Evolutionary conservation across 2,797 vertebrate genomes (phyloP).

Genomic region (Heterohyrax brucei): DNA sequence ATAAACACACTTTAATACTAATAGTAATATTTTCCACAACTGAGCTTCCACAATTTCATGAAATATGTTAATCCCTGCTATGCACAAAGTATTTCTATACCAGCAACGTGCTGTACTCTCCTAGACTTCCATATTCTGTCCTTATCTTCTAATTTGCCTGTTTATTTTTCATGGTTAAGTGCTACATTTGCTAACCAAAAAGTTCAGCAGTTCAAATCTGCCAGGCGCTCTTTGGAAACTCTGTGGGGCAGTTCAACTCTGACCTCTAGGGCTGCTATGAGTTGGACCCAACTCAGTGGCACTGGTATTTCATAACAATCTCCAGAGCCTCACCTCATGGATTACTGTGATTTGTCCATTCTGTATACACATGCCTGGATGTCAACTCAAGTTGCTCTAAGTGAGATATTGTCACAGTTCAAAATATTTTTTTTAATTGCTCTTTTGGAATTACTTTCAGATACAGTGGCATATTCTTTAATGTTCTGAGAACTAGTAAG

Average conservation of each 20-base stretch:
- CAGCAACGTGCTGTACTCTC: not conserved
- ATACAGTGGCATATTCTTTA: conserved; percentile 32
- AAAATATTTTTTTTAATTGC: conserved; percentile 49
- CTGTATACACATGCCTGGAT: not conserved
- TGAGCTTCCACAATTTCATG: conserved; percentile 13
- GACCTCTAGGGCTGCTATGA: too few relatives aligned
- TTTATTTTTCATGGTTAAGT: conserved; percentile 17
- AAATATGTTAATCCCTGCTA: conserved; percentile 10
- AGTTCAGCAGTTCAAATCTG: too few relatives aligned
- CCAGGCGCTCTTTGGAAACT: too few relatives aligned
- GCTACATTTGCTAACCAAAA: too few relatives aligned
- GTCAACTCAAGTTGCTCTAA: conserved; percentile 29
- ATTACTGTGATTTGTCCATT: conserved; percentile 30
- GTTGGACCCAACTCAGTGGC: too few relatives aligned
- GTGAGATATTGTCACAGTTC: not conserved
- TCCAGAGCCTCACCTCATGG: not conserved
- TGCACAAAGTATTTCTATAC: conserved; percentile 11
- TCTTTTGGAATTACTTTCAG: conserved; percentile 7
- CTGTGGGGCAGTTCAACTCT: too few relatives aligned
- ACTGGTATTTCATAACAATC: not conserved
- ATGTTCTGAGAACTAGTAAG: not conserved
- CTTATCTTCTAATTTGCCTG: not conserved
- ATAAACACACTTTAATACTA: conserved; percentile 35
- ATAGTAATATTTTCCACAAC: not conserved
- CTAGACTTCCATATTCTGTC: conserved; percentile 31